Conservation (phyloP, 2,113 vertebrate species). For the Rhinolophus sinicus region DNA sequence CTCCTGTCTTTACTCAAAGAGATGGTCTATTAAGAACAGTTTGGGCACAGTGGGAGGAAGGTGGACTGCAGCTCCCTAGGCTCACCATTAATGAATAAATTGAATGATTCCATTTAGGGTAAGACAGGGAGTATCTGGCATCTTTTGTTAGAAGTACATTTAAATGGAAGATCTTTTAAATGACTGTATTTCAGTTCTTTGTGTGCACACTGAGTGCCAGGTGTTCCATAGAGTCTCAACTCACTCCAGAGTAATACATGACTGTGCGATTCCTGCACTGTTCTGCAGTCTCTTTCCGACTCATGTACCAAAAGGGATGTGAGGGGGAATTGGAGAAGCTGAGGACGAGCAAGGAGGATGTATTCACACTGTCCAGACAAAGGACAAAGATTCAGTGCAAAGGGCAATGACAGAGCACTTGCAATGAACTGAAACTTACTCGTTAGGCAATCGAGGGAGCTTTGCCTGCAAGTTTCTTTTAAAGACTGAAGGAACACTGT, state of each 20-base stretch:
- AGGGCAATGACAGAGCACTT: not conserved
- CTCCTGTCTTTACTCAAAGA: constrained; percentile 61
- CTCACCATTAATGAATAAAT: constrained; percentile 63
- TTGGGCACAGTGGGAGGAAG: constrained; percentile 54
- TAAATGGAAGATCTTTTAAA: constrained; percentile 50
- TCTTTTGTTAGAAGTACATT: constrained; percentile 61
- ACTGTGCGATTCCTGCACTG: not conserved
- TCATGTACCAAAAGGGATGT: not conserved
- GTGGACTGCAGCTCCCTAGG: constrained; percentile 23
- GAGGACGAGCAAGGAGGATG: not conserved
- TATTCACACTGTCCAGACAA: not conserved
- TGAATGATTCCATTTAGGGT: constrained; percentile 40
- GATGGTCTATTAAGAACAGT: constrained; percentile 63
- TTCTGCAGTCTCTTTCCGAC: not conserved
- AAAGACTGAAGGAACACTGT: constrained; percentile 8
- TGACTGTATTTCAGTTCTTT: constrained; percentile 35
- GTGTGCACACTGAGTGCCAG: constrained; percentile 10
- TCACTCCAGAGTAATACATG: constrained; percentile 19
- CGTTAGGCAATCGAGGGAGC: not conserved
- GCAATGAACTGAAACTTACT: not conserved
- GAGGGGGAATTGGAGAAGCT: not conserved
- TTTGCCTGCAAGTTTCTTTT: not conserved
- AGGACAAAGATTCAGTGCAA: not conserved
- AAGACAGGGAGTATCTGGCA: constrained; percentile 11
- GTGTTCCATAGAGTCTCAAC: not conserved